A percentile compares a stretch with the other conserved stretches of the same genome.
phyloP scores from a whole-genome alignment of 2,113 vertebrate genomes.

The Rhea americana region DNA sequence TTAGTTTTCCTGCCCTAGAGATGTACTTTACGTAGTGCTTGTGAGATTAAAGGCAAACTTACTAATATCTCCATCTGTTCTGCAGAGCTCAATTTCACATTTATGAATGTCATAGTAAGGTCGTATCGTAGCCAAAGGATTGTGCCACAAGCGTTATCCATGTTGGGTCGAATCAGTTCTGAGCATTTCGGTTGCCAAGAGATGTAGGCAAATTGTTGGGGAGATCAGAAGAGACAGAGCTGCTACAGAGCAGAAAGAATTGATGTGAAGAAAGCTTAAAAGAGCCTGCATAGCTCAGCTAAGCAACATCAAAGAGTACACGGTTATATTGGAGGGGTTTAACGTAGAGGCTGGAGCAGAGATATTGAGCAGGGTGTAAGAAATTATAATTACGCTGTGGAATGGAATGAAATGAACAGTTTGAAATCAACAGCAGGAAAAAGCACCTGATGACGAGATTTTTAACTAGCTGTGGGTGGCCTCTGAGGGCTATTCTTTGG shows the following conservation, averaged over 20 bases:
- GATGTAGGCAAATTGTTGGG: slow-evolving; percentile 47
- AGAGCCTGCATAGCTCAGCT: slow-evolving; percentile 43
- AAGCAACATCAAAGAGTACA: slow-evolving; percentile 54
- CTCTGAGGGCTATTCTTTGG: background rate
- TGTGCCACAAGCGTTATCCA: slow-evolving; percentile 27
- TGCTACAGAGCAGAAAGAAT: slow-evolving; percentile 35
- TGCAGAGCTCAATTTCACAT: background rate
- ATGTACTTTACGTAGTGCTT: background rate
- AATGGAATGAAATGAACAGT: slow-evolving; percentile 12
- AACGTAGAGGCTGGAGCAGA: background rate
- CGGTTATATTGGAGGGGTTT: slow-evolving; percentile 45
- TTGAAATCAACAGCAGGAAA: background rate
- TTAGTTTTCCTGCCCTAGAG: slow-evolving; percentile 36
- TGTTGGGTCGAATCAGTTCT: background rate
- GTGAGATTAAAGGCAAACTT: background rate
- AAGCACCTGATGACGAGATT: background rate
- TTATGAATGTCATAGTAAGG: slow-evolving; percentile 31
- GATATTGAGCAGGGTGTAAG: slow-evolving; percentile 33
- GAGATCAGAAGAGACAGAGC: slow-evolving; percentile 46
- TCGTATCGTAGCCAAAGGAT: slow-evolving; percentile 30
- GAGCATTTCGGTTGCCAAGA: slow-evolving; percentile 52
- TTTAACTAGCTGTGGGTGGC: background rate
- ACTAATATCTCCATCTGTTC: background rate
- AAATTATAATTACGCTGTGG: slow-evolving; percentile 37
- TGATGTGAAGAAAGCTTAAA: slow-evolving; percentile 54